Percentiles rank a stretch among this genome's conserved stretches.
phyloP scores from a whole-genome alignment of 2,113 vertebrate species.

The Halichoeres trimaculatus region DNA sequence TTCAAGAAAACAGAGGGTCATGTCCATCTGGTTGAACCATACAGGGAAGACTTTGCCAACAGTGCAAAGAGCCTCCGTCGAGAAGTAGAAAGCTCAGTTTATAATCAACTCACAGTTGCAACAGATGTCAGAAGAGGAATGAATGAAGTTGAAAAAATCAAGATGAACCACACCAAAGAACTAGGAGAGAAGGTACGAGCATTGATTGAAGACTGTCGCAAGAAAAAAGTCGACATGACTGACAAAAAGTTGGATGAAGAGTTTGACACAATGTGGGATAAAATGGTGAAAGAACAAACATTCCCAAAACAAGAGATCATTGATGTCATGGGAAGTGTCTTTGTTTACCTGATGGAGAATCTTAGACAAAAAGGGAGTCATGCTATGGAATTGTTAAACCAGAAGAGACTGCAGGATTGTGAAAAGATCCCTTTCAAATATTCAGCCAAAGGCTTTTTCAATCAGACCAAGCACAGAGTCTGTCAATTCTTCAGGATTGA shows the following conservation, averaged over 20 bases:
- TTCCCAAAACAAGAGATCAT: rapidly evolving
- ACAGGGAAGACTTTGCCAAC: conserved; percentile 63
- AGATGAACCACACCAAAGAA: conserved; percentile 22
- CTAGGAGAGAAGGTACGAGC: conserved; percentile 35
- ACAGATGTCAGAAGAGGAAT: conserved; percentile 47
- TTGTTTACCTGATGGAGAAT: neutral
- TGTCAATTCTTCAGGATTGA: rapidly evolving
- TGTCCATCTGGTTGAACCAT: conserved; percentile 66
- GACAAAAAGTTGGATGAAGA: no score
- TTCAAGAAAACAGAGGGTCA: no score
- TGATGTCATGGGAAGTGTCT: neutral
- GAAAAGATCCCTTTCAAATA: no score
- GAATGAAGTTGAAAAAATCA: conserved; percentile 49
- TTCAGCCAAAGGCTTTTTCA: rapidly evolving
- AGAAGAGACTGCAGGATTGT: no score
- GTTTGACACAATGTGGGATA: no score
- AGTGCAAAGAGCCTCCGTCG: conserved; percentile 46
- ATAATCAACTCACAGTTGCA: conserved; percentile 32
- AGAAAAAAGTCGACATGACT: neutral
- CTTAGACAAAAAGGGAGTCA: no score
- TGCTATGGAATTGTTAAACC: no score
- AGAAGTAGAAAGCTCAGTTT: conserved; percentile 27
- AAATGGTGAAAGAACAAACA: neutral
- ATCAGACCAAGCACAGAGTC: rapidly evolving
- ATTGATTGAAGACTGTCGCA: conserved; percentile 46